Percentiles rank a stretch among this genome's conserved stretches.
phyloP scores from a whole-genome alignment of 2,888 invertebrate genomes.

The Hofmannophila pseudospretella region DNA sequence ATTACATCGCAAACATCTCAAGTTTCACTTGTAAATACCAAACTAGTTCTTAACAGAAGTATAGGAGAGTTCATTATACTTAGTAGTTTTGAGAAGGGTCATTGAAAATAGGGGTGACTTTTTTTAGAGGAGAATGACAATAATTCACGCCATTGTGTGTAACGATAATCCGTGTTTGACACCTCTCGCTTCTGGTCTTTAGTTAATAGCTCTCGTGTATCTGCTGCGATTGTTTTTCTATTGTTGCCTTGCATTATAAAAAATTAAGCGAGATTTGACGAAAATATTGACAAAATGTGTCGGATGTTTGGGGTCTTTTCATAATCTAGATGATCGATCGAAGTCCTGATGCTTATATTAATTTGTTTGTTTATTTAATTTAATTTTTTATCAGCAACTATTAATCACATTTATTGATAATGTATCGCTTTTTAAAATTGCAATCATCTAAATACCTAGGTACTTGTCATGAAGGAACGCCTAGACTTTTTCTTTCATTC shows the following conservation, averaged over 20 bases:
- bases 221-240: slow-evolving; percentile 38
- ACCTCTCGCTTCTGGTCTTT: slow-evolving; percentile 57
- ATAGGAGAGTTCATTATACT: slow-evolving; percentile 23
- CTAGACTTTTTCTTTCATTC: no score
- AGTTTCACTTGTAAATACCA: not conserved
- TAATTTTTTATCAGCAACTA: no score
- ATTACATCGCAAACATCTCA: slow-evolving; percentile 62
- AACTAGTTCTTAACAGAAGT: not conserved
- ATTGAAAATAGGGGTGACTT: slow-evolving; percentile 44
- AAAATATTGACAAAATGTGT: not conserved
- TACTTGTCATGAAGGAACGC: no score
- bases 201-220: slow-evolving; percentile 59
- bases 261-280: slow-evolving; percentile 9
- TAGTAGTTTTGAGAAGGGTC: slow-evolving; percentile 20
- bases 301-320: no score
- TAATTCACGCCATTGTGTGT: slow-evolving; percentile 68
- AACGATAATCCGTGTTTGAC: slow-evolving; percentile 72
- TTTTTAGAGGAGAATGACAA: slow-evolving; percentile 56
- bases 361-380: no score
- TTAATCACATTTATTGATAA: no score
- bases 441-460: no score
- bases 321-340: no score
- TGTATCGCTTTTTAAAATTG: no score
- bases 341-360: no score
- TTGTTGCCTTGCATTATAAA: slow-evolving; percentile 36